Percentiles rank a stretch among this genome's conserved stretches.
Conservation (phyloP, 1,140 invertebrate genomes). For the Calliopsis andreniformis region DNA sequence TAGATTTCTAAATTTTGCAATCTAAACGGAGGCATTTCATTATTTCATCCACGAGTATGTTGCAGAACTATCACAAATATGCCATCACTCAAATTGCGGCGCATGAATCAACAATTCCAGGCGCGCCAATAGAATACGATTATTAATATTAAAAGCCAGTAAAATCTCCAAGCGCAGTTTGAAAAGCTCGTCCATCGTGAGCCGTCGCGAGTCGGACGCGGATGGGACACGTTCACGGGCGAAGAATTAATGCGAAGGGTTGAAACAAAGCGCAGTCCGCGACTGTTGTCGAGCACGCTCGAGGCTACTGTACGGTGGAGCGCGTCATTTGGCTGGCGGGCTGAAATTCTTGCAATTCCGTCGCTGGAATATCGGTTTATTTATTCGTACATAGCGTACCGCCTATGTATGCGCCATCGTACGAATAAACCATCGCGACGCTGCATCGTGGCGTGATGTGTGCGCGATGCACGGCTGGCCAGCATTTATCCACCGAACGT, state of each 20-base stretch:
- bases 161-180: too few species aligned
- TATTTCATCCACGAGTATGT: too few species aligned
- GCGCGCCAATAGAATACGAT: too few species aligned
- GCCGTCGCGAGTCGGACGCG: too few species aligned
- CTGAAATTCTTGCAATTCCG: slow-evolving; percentile 62
- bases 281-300: neutral
- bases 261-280: slow-evolving; percentile 43
- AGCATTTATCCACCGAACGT: slow-evolving; percentile 50
- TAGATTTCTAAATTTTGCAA: too few species aligned
- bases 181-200: too few species aligned
- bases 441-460: neutral
- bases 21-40: too few species aligned
- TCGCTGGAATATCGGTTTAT: slow-evolving; percentile 53
- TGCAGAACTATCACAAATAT: too few species aligned
- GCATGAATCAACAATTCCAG: too few species aligned
- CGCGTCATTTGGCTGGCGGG: slow-evolving; percentile 37
- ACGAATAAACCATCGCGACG: slow-evolving; percentile 8
- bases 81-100: too few species aligned
- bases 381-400: slow-evolving; percentile 21
- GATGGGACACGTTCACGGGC: neutral
- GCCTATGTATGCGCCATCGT: slow-evolving; percentile 1
- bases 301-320: neutral
- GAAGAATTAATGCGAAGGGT: slow-evolving; percentile 8
- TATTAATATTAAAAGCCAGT: too few species aligned
- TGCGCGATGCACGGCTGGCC: neutral